Evolutionary conservation across 1,140 invertebrate species (phyloP), one percentile per base, ranked within the genome.

Genomic region (Rhagoletis zephyria): DNA sequence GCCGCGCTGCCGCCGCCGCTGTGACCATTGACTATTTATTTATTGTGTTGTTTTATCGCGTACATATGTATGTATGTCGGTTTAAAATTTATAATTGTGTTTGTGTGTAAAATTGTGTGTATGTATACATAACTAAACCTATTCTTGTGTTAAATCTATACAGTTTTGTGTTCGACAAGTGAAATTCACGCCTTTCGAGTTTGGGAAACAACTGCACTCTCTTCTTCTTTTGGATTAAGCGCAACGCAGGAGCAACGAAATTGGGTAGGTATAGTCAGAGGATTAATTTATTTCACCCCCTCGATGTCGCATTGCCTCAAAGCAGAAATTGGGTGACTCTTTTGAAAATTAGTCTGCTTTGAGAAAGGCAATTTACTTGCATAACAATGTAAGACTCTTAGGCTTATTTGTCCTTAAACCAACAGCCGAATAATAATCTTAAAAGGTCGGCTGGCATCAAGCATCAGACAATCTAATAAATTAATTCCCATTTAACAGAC

Each of bases 221-320:
- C 4, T 14, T 16, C 3, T 74, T n/a, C 67, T 74, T 48, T 74
- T 74, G 67, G 67, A 74, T 74, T 74, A 74, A n/a, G 61, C 61
- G 16, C 40, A 74, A 40, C 30, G 30, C 67, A 6, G 5, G 40
- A 74, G 40, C 67, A 74, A 74, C 67, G 67, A 74, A 67, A 45
- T 42, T 3, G 12, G 67, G 67, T 74, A 74, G 67, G 67, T 74
- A 45, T n/a, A 48, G 40, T 74, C 42, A 1, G n/a, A 14, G 42
- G 12, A 42, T 48, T 42, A 14, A 56, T 56, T 2, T 56, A 56
- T 9, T n/a, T n/a, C 30, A 30, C 30, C 30, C 30, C 30, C 2
- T 5, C 51, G 51, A 56, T 5, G 10, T 56, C 5, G 5, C 51
- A 56, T 56, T 56, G 51, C 51, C 2, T 56, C 10, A 56, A 56